Base-by-base conservation (phyloP, 1,140 invertebrate species). In the Himalopsyche phryganea region DNA sequence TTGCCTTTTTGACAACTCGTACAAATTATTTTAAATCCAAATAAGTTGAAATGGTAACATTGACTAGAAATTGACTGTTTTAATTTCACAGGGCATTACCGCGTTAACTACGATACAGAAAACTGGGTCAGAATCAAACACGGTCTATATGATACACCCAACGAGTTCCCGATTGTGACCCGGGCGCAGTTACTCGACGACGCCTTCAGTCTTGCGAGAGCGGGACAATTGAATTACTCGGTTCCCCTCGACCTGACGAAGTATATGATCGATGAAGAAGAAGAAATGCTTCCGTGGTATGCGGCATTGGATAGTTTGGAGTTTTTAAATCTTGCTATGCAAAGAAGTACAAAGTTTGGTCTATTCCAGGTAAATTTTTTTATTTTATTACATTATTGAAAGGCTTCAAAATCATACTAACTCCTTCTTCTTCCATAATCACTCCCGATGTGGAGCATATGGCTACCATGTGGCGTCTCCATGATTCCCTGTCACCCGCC, bases 101-200 rank as follows among this genome's bases (percentile, higher is more conserved):
- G 75, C 1, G 78, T 81, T 0, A 80, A 80, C 52, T 82, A 82
- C 51, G 76, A 81, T 50, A 1, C 6, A 0, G n/a, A 52, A 23
- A 69, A 68, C n/a, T 78, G 76, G 75, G 65, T 67, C 20, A 15
- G 46, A 9, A 17, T 61, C 1, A 35, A 65, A 41, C 57, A 58
- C 32, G 58, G 9, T 4, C 42, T 60, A 32, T 38, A 52, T 7
- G 67, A 71, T 36, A 72, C 71, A 40, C 50, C 79, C 11, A 71
- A 78, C 20, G 59, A 67, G 7, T 66, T 66, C 10, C 63, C 77
- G 0, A 72, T 82, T 0, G 73, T 88, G 0, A 88, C 89, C 52
- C 80, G 89, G 38, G 91, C 89, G 0, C 87, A 91, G 66, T 68
- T 95, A 0, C 80, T 96, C 7, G 88, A 93, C 65, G 92, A 96